Base-by-base conservation (phyloP, 2,888 invertebrate genomes). In the Diplazon laetatorius region DNA sequence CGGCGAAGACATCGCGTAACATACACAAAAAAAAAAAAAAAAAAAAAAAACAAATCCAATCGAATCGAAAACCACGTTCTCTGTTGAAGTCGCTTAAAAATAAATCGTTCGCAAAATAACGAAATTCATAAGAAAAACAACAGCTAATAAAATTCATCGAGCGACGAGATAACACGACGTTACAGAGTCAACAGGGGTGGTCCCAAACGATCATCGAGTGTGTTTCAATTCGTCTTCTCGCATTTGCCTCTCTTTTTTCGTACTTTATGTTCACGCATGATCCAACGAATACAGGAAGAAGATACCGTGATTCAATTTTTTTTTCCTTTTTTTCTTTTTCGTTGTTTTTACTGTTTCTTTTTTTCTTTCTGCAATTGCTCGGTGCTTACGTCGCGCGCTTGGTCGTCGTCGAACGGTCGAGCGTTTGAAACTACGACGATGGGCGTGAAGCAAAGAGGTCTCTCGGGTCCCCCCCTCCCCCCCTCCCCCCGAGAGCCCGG, bases 191-290 rank as follows among this genome's bases (percentile, higher is more conserved):
- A 42, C 39, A 39, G 10, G 39, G 39, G 72, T 77, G 77, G 77
- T 77, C 77, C 37, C 55, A 39, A 5, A 18, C 60, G 71, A n/a
- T n/a, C 30, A 60, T 60, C 52, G 59, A 4, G 55, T 55, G 59
- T 48, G 42, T 60, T 60, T 76, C 66, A 52, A 60, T 30, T 2
- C 44, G 44, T 48, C 52, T 62, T 52, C 52, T 52, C 52, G 14
- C 52, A 44, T 25, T 46, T n/a, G n/a, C n/a, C n/a, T 37, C 60
- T 66, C 20, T 35, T 25, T 52, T 30, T 48, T 16, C 37, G 46
- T 35, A 30, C 35, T 16, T 2, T 4, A 10, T 37, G 39, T 50
- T 39, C 65, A 14, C 9, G 65, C 35, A 42, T 16, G 22, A 20
- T 39, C 14, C 39, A 52, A 66, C 37, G 65, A 52, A 52, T 25